Evolutionary conservation across 2,113 vertebrate species (phyloP).

Genomic region (Podarcis raffonei): DNA sequence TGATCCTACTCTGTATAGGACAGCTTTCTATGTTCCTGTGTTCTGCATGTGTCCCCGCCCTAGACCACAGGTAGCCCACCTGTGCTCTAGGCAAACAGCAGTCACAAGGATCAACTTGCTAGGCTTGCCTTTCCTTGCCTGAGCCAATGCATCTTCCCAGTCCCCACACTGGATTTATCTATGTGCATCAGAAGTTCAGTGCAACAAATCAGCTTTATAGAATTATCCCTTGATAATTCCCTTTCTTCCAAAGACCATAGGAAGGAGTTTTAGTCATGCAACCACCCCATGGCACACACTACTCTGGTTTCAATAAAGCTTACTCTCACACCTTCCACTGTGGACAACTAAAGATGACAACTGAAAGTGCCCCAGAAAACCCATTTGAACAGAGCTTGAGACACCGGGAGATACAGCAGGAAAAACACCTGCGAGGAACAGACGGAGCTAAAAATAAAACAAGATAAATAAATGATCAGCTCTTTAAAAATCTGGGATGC

Average conservation of each 20-base stretch:
- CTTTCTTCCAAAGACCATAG: not conserved
- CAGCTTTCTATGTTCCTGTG: too few relatives aligned
- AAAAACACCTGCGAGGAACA: not conserved
- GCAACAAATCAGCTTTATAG: not conserved
- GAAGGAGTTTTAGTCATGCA: not conserved
- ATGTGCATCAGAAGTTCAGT: not conserved
- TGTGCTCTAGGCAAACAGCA: not conserved
- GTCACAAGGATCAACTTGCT: not conserved
- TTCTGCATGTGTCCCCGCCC: too few relatives aligned
- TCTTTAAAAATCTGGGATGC: not conserved
- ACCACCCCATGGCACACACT: not conserved
- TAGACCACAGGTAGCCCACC: not conserved
- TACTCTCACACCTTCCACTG: not conserved
- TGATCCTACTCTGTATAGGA: too few relatives aligned
- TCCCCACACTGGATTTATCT: too few relatives aligned
- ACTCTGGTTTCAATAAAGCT: not conserved
- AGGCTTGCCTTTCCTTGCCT: not conserved
- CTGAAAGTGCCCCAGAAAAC: not conserved
- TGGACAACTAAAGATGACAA: not conserved
- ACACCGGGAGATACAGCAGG: not conserved
- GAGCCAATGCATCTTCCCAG: not conserved
- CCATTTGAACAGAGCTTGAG: not conserved
- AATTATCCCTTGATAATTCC: not conserved
- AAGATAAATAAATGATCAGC: constrained; percentile 10
- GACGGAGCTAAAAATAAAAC: not conserved